Base-by-base conservation (phyloP, 2,797 vertebrate species). In the Paratrypauchen microcephalus region DNA sequence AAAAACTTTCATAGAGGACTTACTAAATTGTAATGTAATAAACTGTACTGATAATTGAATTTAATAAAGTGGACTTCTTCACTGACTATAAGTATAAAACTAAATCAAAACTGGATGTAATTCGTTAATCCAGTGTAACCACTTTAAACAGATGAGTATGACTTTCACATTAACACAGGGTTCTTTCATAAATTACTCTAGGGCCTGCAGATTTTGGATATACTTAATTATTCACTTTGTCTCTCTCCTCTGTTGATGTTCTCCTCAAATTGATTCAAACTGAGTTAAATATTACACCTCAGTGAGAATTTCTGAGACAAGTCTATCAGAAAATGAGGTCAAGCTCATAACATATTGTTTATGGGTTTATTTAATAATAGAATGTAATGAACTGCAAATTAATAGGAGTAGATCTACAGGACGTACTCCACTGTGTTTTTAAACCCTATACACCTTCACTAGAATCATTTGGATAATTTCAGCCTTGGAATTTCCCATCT, bases 181-280 rank as follows among this genome's bases (percentile, higher is more conserved):
- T 65, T 50, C 24, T 30, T 50, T 28, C 26, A 48, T 81, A 86
- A 86, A 84, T 82, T 77, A 83, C 76, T 56, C 66, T 79, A 74
- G 85, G 16, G 80, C 84, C 83, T 59, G 58, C 74, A 74, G 68
- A 78, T 88, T 83, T 79, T 73, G 77, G 76, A 67, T 80, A 70
- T 72, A 41, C 74, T 92, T 82, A 92, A 93, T 93, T 83, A 93
- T 92, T 92, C 79, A 84, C 90, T 63, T 92, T 78, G 82, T 83
- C 85, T 84, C 87, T 84, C 81, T 86, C 76, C 83, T 79, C 3
- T 11, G 58, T 60, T 60, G 36, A 60, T 60, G 30, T 60, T 60
- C 58, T 60, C 28, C 30, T 60, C 58, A 36, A 60, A 60, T 5
- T 60, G 28, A 60, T 60, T 60, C 58, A 66, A 78, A 75, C 72